These are phyloP conservation scores for Echinometra lucunter DNA, from an alignment of 53 echinoderm and acorn worm species.

Conservation along the genomic window DNA sequence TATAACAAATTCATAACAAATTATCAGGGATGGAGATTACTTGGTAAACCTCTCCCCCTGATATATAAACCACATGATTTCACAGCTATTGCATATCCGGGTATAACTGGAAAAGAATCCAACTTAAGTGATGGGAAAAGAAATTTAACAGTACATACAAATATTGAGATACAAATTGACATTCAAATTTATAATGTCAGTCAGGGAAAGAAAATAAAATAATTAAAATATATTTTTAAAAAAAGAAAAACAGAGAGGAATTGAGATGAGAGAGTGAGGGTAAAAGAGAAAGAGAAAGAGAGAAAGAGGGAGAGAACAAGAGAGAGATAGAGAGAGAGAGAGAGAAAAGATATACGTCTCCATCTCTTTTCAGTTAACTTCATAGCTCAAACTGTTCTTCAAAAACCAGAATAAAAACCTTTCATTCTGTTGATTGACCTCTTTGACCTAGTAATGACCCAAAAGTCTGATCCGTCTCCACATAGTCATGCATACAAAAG, in stretches of 20 bases:
- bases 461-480: too few species aligned
- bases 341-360: too few species aligned
- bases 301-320: not conserved
- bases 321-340: not conserved
- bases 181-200: not conserved
- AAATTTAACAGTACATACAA: not conserved
- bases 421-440: too few species aligned
- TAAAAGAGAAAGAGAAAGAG: not conserved
- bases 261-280: not conserved
- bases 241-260: not conserved
- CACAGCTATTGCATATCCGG: not conserved
- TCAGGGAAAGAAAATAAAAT: not conserved
- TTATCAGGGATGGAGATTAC: not conserved
- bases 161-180: not conserved
- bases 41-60: not conserved
- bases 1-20: not conserved
- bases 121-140: not conserved
- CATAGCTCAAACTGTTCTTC: too few species aligned
- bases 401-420: too few species aligned
- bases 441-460: too few species aligned
- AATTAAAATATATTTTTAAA: not conserved
- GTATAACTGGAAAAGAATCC: not conserved
- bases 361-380: too few species aligned
- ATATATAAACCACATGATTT: conserved; percentile 11
- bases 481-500: too few species aligned